These are phyloP conservation scores for Apocrypta bakeri DNA, from an alignment of 1,140 invertebrate species.

Conservation along the genomic window DNA sequence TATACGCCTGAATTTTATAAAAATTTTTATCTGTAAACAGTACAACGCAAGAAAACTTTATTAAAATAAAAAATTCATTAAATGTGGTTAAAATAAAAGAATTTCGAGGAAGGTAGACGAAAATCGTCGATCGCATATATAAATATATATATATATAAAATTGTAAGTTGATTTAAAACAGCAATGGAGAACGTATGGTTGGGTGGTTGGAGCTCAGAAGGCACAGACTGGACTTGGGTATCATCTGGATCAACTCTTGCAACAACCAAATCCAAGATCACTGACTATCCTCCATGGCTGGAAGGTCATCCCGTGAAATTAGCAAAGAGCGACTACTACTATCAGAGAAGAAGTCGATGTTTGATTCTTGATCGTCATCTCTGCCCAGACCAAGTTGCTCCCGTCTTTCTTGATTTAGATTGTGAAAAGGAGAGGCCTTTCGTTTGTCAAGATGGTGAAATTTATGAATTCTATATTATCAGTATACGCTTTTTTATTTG, in stretches of 20 bases:
- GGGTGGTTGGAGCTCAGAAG: slow-evolving; percentile 49
- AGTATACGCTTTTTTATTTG: too few relatives aligned
- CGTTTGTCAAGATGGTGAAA: slow-evolving; percentile 54
- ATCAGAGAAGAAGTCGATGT: slow-evolving; percentile 43
- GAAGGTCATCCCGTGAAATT: slow-evolving; percentile 34
- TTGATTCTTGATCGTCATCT: slow-evolving; percentile 55
- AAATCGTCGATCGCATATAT: too few relatives aligned
- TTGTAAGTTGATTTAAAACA: not conserved
- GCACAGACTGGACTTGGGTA: slow-evolving; percentile 54
- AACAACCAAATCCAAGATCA: slow-evolving; percentile 30
- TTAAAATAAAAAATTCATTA: too few relatives aligned
- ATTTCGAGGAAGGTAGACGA: too few relatives aligned
- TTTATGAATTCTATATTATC: too few relatives aligned
- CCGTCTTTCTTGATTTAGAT: slow-evolving; percentile 54
- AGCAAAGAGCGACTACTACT: slow-evolving; percentile 9
- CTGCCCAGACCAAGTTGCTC: slow-evolving; percentile 47
- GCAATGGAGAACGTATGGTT: slow-evolving; percentile 54
- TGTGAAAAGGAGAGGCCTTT: slow-evolving; percentile 54
- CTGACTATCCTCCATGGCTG: slow-evolving; percentile 52
- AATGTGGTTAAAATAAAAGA: too few relatives aligned
- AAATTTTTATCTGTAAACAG: too few relatives aligned
- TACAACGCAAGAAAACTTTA: too few relatives aligned
- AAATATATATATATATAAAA: too few relatives aligned
- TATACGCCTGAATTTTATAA: too few relatives aligned
- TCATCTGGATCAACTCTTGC: slow-evolving; percentile 43